phyloP scores from a whole-genome alignment of 2,797 vertebrate species.

The Ceryle rudis region DNA sequence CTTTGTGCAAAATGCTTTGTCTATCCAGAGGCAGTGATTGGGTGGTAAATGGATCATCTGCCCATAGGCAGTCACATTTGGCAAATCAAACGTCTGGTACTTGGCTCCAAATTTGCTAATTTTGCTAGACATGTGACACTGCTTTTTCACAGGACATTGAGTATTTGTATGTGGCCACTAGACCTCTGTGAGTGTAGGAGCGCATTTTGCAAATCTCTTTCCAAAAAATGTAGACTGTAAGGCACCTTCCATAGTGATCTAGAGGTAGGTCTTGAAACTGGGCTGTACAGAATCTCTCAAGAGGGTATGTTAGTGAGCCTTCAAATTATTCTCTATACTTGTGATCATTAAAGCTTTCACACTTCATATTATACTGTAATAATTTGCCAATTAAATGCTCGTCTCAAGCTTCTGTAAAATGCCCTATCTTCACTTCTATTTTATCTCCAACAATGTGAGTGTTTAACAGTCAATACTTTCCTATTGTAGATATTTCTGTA shows the following conservation, averaged over 20 bases:
- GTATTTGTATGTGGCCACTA: not conserved
- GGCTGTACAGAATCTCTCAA: not conserved
- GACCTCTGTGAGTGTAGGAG: not conserved
- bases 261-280: not conserved
- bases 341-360: not conserved
- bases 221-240: not conserved
- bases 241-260: not conserved
- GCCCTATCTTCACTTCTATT: not conserved
- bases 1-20: not conserved
- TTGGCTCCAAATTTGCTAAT: not conserved
- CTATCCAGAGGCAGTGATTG: not conserved
- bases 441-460: not conserved
- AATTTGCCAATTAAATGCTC: not conserved
- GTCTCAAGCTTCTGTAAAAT: not conserved
- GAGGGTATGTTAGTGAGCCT: not conserved
- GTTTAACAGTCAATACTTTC: not conserved
- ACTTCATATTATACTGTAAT: not conserved
- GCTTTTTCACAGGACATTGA: not conserved
- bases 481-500: not conserved
- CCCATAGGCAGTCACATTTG: not conserved
- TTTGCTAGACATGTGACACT: not conserved
- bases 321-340: not conserved
- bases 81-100: not conserved
- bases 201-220: not conserved
- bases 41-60: not conserved